These are phyloP conservation scores for Harmothoe impar DNA, from an alignment of 2,888 invertebrate species.

Conservation along the genomic window DNA sequence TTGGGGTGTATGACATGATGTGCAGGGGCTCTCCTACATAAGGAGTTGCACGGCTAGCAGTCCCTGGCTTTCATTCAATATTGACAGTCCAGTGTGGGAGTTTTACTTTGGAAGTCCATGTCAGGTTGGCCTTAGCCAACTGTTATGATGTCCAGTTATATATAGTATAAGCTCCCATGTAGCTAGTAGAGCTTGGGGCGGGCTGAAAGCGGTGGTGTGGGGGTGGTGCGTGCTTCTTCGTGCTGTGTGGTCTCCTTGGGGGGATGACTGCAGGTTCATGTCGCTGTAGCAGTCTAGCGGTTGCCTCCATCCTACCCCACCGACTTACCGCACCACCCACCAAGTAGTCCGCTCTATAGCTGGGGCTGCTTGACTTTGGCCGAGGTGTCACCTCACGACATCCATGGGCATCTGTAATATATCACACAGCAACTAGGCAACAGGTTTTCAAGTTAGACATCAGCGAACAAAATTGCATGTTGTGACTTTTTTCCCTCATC, in stretches of 20 bases:
- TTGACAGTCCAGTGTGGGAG: too few species aligned
- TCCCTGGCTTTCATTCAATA: too few species aligned
- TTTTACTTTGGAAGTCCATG: too few species aligned
- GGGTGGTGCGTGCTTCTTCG: background rate
- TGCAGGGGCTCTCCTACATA: too few species aligned
- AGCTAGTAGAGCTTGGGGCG: too few species aligned
- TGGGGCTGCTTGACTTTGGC: background rate
- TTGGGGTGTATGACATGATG: too few species aligned
- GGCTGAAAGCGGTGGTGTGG: background rate
- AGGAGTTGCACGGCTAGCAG: too few species aligned
- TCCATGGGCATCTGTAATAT: constrained; percentile 45
- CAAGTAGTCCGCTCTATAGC: background rate
- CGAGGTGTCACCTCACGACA: background rate
- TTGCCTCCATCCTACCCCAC: background rate
- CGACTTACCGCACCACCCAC: background rate
- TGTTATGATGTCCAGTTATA: too few species aligned
- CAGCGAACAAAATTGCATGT: constrained; percentile 43
- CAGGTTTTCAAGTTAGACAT: constrained; percentile 55
- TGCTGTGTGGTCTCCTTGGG: background rate
- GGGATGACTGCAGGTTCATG: background rate
- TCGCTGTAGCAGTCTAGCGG: background rate
- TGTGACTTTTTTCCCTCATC: constrained; percentile 21
- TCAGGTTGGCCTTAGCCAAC: too few species aligned
- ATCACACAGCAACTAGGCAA: constrained; percentile 53
- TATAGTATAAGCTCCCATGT: too few species aligned